phyloP scores from a whole-genome alignment of 2,888 invertebrate genomes.

The Diplolepis rosae region DNA sequence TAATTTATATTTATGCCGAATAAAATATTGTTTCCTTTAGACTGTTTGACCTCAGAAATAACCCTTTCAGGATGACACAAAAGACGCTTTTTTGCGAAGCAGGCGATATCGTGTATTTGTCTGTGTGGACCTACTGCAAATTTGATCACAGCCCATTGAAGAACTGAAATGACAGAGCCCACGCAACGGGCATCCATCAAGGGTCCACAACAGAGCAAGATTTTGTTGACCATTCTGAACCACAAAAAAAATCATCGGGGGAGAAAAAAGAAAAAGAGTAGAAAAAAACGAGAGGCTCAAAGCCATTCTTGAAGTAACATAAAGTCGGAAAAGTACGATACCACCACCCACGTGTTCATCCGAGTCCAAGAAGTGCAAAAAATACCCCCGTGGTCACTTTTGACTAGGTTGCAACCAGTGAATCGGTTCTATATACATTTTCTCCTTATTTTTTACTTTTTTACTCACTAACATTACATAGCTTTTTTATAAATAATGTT shows the following conservation, averaged over 20 bases:
- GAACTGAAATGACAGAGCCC: conserved; percentile 61
- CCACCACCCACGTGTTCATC: conserved; percentile 69
- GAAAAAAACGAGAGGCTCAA: conserved; percentile 49
- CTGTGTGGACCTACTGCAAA: conserved; percentile 49
- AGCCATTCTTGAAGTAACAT: conserved; percentile 66
- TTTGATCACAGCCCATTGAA: conserved; percentile 60
- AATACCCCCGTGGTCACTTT: conserved; percentile 51
- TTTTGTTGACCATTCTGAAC: conserved; percentile 69
- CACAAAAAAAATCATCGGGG: conserved; percentile 60
- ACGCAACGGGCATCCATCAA: conserved; percentile 70
- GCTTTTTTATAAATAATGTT: too few species aligned
- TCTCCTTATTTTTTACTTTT: background rate
- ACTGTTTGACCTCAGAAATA: conserved; percentile 20
- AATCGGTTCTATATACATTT: background rate
- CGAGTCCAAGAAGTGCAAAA: conserved; percentile 59
- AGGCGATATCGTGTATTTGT: conserved; percentile 42
- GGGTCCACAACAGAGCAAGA: conserved; percentile 64
- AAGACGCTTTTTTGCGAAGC: conserved; percentile 40
- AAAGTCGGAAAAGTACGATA: conserved; percentile 68
- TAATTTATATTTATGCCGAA: background rate
- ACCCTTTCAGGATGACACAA: conserved; percentile 28
- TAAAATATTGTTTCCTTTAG: background rate
- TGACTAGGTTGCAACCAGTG: too few species aligned
- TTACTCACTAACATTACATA: too few species aligned
- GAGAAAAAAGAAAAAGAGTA: conserved; percentile 44